phyloP scores from a whole-genome alignment of 2,888 invertebrate genomes.

The Actias luna region DNA sequence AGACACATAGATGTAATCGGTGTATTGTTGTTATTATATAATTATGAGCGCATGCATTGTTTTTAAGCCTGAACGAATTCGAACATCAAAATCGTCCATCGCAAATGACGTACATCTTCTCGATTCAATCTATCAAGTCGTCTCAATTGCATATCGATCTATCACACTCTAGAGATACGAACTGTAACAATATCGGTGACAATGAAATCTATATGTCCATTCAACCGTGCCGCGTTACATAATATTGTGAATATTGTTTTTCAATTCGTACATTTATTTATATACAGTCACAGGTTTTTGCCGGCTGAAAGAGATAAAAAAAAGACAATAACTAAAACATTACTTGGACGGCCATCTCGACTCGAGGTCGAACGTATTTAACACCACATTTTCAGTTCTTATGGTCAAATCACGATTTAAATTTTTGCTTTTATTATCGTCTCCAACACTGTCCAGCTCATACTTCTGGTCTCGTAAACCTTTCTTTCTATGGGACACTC shows the following conservation, averaged over 20 bases:
- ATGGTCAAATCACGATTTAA: too few relatives aligned
- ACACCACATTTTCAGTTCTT: too few relatives aligned
- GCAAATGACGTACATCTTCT: constrained; percentile 1
- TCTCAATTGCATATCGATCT: constrained; percentile 9
- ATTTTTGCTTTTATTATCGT: too few relatives aligned
- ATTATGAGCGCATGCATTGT: background rate
- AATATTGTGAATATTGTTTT: background rate
- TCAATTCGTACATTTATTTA: background rate
- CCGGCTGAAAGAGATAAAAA: background rate
- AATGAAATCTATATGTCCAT: constrained; percentile 11
- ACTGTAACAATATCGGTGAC: background rate
- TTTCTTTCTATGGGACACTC: too few relatives aligned
- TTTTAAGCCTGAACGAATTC: background rate
- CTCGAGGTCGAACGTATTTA: too few relatives aligned
- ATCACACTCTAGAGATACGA: background rate
- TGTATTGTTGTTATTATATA: background rate
- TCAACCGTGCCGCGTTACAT: background rate
- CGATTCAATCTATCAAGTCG: constrained; percentile 2
- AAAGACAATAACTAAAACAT: background rate
- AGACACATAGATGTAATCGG: background rate
- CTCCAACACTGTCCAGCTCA: too few relatives aligned
- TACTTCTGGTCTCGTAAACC: too few relatives aligned
- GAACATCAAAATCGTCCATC: constrained; percentile 1
- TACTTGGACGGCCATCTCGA: too few relatives aligned
- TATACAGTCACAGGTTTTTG: background rate